Evolutionary conservation across 2,113 vertebrate genomes (phyloP), one percentile per base, ranked within the genome.

Genomic region (Chitala chitala): DNA sequence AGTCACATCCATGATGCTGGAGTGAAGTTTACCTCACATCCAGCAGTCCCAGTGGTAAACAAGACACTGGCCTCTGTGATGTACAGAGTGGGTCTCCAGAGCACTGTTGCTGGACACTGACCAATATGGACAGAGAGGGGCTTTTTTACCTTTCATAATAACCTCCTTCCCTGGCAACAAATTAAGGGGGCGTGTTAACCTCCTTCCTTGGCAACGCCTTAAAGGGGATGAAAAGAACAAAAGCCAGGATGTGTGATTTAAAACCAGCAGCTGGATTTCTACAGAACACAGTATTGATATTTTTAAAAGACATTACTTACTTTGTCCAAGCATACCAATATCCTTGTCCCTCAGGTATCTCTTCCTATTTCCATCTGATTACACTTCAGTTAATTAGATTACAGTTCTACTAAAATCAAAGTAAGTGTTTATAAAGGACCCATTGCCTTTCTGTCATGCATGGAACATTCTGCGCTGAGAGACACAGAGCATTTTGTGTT

Each of bases 371-470:
- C 44, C 46, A 53, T 15, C 15, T 51, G 40, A 31, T 53, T 69
- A 53, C 15, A 15, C 26, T 17, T 31, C 26, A 20, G 48, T 53
- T 10, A 53, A 36, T 69, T 20, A 53, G 29, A 15, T 7, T 22
- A 44, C 40, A 66, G 20, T 66, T 66, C 7, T 66, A n/a, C 63
- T 66, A n/a, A n/a, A n/a, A n/a, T n/a, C n/a, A n/a, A n/a, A n/a
- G n/a, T n/a, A n/a, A n/a, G n/a, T n/a, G n/a, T n/a, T n/a, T n/a
- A n/a, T n/a, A n/a, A n/a, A n/a, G n/a, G n/a, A n/a, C n/a, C n/a
- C n/a, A n/a, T n/a, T n/a, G n/a, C n/a, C n/a, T n/a, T n/a, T n/a
- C n/a, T n/a, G n/a, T n/a, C n/a, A n/a, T n/a, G n/a, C n/a, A n/a
- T n/a, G n/a, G n/a, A n/a, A n/a, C n/a, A n/a, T n/a, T n/a, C n/a